Percentiles rank a stretch among this genome's conserved stretches.
Conservation (phyloP, 2,113 vertebrate genomes). For the Hippocampus mohnikei region DNA sequence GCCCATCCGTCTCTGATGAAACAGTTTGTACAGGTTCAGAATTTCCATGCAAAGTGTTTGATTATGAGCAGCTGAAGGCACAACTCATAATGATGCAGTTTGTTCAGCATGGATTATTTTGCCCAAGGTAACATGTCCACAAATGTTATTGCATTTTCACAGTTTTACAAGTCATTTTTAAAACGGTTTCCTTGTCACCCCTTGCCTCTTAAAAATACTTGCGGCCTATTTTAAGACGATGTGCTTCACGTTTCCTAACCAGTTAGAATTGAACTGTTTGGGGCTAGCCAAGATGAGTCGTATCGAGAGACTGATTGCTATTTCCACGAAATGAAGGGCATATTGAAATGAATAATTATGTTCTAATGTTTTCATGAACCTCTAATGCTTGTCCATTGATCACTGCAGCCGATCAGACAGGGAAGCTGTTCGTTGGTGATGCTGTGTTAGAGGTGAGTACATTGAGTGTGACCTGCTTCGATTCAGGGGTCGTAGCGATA, state of each 20-base stretch:
- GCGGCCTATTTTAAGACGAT: conserved; percentile 56
- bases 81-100: conserved; percentile 4
- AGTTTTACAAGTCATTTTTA: conserved; percentile 2
- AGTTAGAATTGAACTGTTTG: conserved; percentile 11
- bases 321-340: conserved; percentile 52
- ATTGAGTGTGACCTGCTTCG: neutral
- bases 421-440: conserved; percentile 90
- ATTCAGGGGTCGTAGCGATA: too few relatives aligned
- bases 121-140: conserved; percentile 19
- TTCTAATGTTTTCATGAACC: conserved; percentile 74
- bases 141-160: too few relatives aligned
- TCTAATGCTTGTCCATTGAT: conserved; percentile 60
- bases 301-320: conserved; percentile 50
- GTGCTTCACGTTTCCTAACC: conserved; percentile 45
- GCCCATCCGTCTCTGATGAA: too few relatives aligned
- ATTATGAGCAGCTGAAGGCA: neutral
- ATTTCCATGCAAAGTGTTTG: too few relatives aligned
- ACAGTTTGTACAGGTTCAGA: too few relatives aligned
- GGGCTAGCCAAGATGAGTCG: conserved; percentile 44
- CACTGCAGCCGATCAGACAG: conserved; percentile 85
- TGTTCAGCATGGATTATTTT: conserved; percentile 33
- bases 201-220: conserved; percentile 45
- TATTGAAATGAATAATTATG: conserved; percentile 62
- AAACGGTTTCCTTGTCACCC: conserved; percentile 40
- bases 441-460: conserved; percentile 88